Evolutionary conservation across 2,888 invertebrate genomes (phyloP), one percentile per base, ranked within the genome.

Genomic region (Hydrotaea cyrtoneurina): DNA sequence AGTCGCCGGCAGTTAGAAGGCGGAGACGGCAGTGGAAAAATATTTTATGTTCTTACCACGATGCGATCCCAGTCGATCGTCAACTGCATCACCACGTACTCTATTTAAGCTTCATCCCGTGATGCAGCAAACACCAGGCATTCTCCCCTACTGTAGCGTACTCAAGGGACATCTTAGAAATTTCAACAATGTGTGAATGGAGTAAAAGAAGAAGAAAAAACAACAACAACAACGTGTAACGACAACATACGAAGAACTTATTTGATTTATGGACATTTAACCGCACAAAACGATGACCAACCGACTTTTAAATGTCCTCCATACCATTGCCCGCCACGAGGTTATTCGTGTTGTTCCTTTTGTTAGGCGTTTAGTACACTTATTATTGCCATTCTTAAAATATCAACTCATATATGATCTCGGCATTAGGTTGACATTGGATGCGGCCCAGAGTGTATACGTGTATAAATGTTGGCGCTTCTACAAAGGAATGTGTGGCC

Each of bases 261-360:
- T 91, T 91, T 91, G 91, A 91, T 91, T 91, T 91, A 91, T 91
- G 91, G 91, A 89, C 89, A 88, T 91, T 91, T 91, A 91, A 91
- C 91, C 91, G 87, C 91, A 91, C 88, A 88, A 74, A 77, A 82
- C 79, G 79, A 79, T 82, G 82, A 77, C 79, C 85, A 85, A 80
- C 77, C 62, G 82, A 85, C 82, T 85, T 82, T 82, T 80, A 82
- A 82, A 77, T 82, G 73, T 76, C 53, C 55, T 46, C 50, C 15
- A 11, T 15, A 36, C 43, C 75, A 31, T 3, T 80, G 75, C 46
- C 66, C 66, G 39, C 31, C 31, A 4, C 7, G 31, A 4, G 31
- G 31, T 7, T 76, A 57, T 50, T 50, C 66, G 50, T 81, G 15
- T 31, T 17, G n/a, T 39, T 39, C 19, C 36, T 74, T 10, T 69